These are phyloP conservation scores for Cheilosia impressa DNA, from an alignment of 2,888 invertebrate genomes.

Conservation along the genomic window DNA sequence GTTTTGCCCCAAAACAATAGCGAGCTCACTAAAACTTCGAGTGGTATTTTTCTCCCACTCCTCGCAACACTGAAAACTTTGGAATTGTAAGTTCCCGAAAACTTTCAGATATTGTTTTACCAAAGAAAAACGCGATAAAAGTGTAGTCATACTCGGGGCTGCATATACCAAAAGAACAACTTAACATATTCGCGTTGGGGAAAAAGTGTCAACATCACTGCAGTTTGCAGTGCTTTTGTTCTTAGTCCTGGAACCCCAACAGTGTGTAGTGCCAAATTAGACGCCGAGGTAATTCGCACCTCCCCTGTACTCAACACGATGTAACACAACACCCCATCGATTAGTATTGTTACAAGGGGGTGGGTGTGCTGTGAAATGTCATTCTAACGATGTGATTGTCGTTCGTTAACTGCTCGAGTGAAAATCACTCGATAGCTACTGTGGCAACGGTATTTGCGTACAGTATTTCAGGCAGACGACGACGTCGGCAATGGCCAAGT, in stretches of 20 bases:
- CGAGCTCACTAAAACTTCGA: conserved; percentile 29
- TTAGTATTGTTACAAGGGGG: conserved; percentile 30
- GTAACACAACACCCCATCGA: conserved; percentile 55
- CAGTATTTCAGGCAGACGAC: not conserved
- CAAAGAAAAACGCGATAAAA: conserved; percentile 68
- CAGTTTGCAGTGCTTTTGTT: conserved; percentile 32
- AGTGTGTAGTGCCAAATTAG: conserved; percentile 30
- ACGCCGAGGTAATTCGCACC: not conserved
- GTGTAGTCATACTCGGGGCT: conserved; percentile 29
- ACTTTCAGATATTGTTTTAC: conserved; percentile 61
- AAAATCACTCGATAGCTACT: conserved; percentile 67
- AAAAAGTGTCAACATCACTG: conserved; percentile 36
- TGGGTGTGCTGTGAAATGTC: conserved; percentile 19
- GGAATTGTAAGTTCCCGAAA: conserved; percentile 46
- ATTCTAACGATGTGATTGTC: conserved; percentile 72
- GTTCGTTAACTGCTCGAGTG: conserved; percentile 71
- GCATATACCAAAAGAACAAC: conserved; percentile 15
- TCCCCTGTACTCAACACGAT: not conserved
- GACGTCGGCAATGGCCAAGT: conserved; percentile 13
- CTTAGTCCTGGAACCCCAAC: not conserved
- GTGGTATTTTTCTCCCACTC: not conserved
- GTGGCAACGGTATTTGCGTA: conserved; percentile 51
- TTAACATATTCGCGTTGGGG: conserved; percentile 38
- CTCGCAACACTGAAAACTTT: conserved; percentile 34
- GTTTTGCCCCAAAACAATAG: conserved; percentile 47